A percentile compares a stretch with the other conserved stretches of the same genome.
Conservation (phyloP, 2,113 vertebrate genomes). For the Limanda limanda region DNA sequence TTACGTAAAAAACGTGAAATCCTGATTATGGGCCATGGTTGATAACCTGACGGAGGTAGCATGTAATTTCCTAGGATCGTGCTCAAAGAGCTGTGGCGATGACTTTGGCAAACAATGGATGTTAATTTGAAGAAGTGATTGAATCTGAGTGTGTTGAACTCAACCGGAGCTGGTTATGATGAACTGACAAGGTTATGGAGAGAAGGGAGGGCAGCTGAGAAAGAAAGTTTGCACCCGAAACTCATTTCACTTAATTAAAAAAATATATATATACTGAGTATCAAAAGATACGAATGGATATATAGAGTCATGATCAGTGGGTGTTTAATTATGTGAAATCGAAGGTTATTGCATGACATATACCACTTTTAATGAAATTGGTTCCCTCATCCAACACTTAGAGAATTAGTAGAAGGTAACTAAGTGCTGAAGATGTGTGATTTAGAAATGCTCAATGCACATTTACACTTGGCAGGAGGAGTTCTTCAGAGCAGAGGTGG, state of each 20-base stretch:
- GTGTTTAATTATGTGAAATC: conserved; percentile 57
- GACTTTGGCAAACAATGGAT: conserved; percentile 7
- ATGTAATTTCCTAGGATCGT: not conserved
- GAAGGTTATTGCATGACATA: conserved; percentile 43
- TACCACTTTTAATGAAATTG: conserved; percentile 43
- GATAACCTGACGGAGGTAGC: not conserved
- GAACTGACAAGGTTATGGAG: not conserved
- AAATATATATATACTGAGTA: not conserved
- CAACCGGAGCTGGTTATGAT: conserved; percentile 22
- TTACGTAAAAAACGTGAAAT: not conserved
- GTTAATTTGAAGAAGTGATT: conserved; percentile 1
- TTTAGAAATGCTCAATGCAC: conserved; percentile 57
- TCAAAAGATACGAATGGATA: conserved; percentile 11
- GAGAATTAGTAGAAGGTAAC: conserved; percentile 63
- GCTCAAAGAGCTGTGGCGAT: conserved; percentile 2
- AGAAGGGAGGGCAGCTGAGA: not conserved
- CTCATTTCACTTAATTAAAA: conserved; percentile 5
- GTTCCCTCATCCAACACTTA: conserved; percentile 55
- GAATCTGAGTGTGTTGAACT: not conserved
- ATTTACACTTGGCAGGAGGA: conserved; percentile 59
- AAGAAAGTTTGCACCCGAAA: not conserved
- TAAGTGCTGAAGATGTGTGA: conserved; percentile 51
- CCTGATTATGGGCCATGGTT: not conserved
- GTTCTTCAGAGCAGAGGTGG: conserved; percentile 58
- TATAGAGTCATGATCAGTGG: conserved; percentile 30